These are phyloP conservation scores for Strigamia crassipes DNA, from an alignment of 2,888 invertebrate genomes.

Conservation along the genomic window DNA sequence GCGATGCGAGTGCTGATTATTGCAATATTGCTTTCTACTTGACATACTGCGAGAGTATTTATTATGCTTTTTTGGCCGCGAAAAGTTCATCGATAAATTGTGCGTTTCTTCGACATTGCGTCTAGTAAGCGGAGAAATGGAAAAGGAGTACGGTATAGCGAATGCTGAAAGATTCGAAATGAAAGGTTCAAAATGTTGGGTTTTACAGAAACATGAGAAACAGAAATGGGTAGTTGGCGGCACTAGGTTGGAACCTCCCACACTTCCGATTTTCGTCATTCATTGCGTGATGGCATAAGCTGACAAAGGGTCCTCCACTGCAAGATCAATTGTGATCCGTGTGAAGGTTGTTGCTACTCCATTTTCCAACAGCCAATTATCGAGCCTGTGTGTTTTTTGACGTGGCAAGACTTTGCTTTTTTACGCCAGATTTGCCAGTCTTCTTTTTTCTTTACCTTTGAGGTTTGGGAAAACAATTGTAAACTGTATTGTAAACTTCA, in stretches of 20 bases:
- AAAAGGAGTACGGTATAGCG: neutral
- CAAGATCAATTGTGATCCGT: slow-evolving; percentile 20
- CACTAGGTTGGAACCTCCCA: neutral
- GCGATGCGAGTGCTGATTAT: neutral
- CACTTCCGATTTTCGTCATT: neutral
- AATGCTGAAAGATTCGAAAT: too few relatives aligned
- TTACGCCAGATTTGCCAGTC: neutral
- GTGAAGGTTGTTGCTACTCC: slow-evolving; percentile 22
- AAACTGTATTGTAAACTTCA: neutral
- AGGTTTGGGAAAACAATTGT: neutral
- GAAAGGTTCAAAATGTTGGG: neutral
- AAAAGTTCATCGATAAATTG: neutral
- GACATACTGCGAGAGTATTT: neutral
- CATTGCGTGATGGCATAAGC: slow-evolving; percentile 22
- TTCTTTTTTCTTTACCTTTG: neutral
- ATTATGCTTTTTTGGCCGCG: neutral
- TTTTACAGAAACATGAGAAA: neutral
- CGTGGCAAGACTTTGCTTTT: neutral
- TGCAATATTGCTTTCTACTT: neutral
- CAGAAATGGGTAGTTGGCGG: neutral
- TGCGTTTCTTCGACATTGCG: neutral
- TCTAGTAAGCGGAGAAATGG: neutral
- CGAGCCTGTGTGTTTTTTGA: neutral
- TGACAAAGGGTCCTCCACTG: slow-evolving; percentile 19
- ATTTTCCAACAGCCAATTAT: slow-evolving; percentile 27